phyloP scores from a whole-genome alignment of 92 coral and sea anemone species.

The Zoanthus gigantus region DNA sequence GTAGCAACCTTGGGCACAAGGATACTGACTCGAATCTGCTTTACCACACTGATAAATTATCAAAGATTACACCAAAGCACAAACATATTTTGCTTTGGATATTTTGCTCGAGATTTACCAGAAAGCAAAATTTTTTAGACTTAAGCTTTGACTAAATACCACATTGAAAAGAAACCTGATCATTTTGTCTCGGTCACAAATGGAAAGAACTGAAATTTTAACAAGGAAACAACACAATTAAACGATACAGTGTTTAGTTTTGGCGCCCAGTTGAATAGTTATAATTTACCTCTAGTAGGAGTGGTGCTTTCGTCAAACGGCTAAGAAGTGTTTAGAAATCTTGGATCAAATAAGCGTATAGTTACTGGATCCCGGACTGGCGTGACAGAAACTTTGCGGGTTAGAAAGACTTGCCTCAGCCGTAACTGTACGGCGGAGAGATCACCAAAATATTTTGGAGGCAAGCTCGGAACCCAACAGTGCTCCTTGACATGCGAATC shows the following conservation, averaged over 20 bases:
- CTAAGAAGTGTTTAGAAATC: not conserved
- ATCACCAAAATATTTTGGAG: conserved; percentile 15
- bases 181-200: not conserved
- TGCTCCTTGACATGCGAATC: conserved; percentile 14
- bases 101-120: not conserved
- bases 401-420: not conserved
- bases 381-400: conserved; percentile 30
- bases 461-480: conserved; percentile 11
- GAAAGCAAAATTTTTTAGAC: not conserved
- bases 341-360: not conserved
- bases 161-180: not conserved
- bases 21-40: conserved; percentile 1
- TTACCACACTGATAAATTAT: not conserved
- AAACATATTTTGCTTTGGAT: not conserved
- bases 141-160: not conserved
- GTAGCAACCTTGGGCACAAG: not conserved
- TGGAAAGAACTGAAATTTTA: not conserved
- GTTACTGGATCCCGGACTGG: conserved; percentile 12
- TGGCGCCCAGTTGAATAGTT: not conserved
- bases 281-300: not conserved
- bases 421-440: conserved; percentile 7
- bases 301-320: not conserved
- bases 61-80: not conserved
- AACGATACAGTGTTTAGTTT: not conserved
- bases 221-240: not conserved